Evolutionary conservation across 2,888 invertebrate species (phyloP).

Genomic region (Lysandra coridon): DNA sequence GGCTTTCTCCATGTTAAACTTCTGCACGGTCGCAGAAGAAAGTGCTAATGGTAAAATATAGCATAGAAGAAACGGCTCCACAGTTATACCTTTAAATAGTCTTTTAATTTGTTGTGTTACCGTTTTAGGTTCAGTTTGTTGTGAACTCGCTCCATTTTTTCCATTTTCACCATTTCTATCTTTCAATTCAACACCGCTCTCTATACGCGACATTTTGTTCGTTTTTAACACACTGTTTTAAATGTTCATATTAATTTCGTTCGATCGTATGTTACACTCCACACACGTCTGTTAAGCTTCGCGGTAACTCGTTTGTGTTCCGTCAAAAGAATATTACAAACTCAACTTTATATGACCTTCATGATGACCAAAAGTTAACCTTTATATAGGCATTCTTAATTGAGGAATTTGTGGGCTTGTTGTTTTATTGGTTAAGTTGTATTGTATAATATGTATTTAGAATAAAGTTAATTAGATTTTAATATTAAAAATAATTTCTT

Average conservation of each 20-base stretch:
- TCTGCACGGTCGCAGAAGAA: constrained; percentile 79
- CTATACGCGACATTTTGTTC: constrained; percentile 38
- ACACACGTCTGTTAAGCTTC: constrained; percentile 40
- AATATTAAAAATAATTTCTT: neutral
- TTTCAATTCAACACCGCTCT: constrained; percentile 39
- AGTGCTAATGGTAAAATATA: constrained; percentile 82
- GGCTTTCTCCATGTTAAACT: constrained; percentile 79
- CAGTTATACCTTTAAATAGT: constrained; percentile 72
- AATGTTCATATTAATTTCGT: constrained; percentile 49
- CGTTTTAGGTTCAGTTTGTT: constrained; percentile 37
- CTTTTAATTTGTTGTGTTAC: constrained; percentile 44
- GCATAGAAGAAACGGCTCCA: constrained; percentile 83
- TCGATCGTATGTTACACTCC: constrained; percentile 38
- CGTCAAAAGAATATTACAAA: constrained; percentile 38
- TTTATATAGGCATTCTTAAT: constrained; percentile 21
- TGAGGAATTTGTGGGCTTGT: neutral
- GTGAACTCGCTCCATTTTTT: constrained; percentile 29
- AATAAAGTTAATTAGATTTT: neutral
- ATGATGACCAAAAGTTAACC: constrained; percentile 37
- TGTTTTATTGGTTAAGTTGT: neutral
- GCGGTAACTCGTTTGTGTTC: constrained; percentile 47
- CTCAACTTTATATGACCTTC: constrained; percentile 41
- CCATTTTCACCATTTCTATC: constrained; percentile 33
- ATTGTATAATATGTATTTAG: constrained; percentile 12
- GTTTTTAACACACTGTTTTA: constrained; percentile 16